These are phyloP conservation scores for Macropodus opercularis DNA, from an alignment of 2,797 vertebrate species.

Conservation along the genomic window DNA sequence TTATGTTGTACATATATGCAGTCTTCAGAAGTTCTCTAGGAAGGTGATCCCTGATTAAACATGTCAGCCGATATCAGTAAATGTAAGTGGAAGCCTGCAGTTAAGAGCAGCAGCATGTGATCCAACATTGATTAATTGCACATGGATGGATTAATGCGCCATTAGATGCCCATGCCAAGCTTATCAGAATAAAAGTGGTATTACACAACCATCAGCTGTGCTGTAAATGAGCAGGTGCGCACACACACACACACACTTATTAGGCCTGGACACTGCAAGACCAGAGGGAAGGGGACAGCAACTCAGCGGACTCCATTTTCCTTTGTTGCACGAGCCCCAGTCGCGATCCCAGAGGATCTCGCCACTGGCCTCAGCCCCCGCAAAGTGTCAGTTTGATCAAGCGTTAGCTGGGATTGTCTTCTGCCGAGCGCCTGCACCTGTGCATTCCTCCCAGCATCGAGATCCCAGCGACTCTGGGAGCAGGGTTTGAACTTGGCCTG, in stretches of 20 bases:
- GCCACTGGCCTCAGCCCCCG: constrained; percentile 42
- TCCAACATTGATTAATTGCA: constrained; percentile 71
- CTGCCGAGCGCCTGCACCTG: constrained; percentile 73
- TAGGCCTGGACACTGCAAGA: constrained; percentile 22
- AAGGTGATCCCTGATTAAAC: constrained; percentile 44
- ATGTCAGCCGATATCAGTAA: constrained; percentile 78
- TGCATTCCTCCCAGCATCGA: constrained; percentile 67
- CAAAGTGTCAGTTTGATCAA: constrained; percentile 65
- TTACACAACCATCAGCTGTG: constrained; percentile 75
- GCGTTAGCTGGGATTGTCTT: constrained; percentile 56
- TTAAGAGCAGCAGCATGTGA: constrained; percentile 49
- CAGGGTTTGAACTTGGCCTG: constrained; percentile 68
- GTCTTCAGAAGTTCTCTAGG: constrained; percentile 4
- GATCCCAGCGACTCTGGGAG: constrained; percentile 47
- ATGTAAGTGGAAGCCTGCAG: constrained; percentile 59
- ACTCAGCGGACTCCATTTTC: constrained; percentile 34
- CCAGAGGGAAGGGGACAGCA: constrained; percentile 10
- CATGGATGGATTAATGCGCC: constrained; percentile 71
- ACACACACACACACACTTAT: constrained; percentile 44
- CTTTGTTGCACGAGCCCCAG: constrained; percentile 50
- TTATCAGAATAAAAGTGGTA: constrained; percentile 72
- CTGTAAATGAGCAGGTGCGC: constrained; percentile 43
- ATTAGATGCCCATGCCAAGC: constrained; percentile 63
- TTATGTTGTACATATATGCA: constrained; percentile 15
- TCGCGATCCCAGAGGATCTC: constrained; percentile 50